Base-by-base conservation (phyloP, 2,888 invertebrate genomes). In the Phoronis australis region DNA sequence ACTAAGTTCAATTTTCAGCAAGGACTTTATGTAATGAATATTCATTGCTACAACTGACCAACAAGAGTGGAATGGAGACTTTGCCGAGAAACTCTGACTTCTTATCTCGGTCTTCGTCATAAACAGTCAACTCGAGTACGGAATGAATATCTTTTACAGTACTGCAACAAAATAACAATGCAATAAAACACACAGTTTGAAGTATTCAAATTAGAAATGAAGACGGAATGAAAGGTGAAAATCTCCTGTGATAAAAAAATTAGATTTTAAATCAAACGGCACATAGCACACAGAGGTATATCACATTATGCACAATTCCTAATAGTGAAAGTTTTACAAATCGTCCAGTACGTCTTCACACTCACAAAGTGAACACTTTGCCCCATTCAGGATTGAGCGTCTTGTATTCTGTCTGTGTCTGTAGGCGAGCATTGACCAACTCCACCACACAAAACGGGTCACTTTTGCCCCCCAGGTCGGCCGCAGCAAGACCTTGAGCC, bases 341-440 rank as follows among this genome's bases (percentile, higher is more conserved):
- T n/a, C n/a, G n/a, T n/a, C n/a, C n/a, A n/a, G n/a, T n/a, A n/a
- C n/a, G n/a, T n/a, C 9, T 31, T 31, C 9, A 12, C 31, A 83
- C 88, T 84, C 80, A 93, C 91, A 99, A 96, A 40, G 92, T 94
- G 75, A 97, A 99, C 61, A 96, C 90, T 79, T 97, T 97, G 81
- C 95, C 93, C 99, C 99, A 99, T 59, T 87, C 91, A 0, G 99
- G 99, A 47, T 87, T 83, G 23, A 99, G 79, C 0, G 97, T 99
- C 78, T 97, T 96, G 78, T 99, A 99, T 77, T 97, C 96, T 0
- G 99, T 99, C 76, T 97, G 95, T 0, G 99, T 99, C 77, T 97
- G 96, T 31, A 97, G 80, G 45, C 97, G 83, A 1, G 93, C 85
- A 73, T 99, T 99, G 15, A 92, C 90, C 56, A 99, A 80, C 74